Evolutionary conservation across 2,113 vertebrate genomes (phyloP).

Genomic region (Leptosomus discolor): DNA sequence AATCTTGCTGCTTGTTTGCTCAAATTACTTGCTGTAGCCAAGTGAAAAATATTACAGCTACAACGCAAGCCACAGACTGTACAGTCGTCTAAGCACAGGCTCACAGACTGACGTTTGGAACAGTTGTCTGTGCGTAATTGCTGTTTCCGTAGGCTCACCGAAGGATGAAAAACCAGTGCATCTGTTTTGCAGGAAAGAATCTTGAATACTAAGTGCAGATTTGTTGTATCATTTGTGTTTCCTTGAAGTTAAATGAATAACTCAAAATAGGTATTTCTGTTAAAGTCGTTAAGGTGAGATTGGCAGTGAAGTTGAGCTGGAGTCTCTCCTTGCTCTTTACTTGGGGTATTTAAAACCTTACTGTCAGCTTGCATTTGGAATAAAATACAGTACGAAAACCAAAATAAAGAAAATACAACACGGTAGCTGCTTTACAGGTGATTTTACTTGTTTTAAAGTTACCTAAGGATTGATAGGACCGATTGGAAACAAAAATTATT

Average conservation of each 20-base stretch:
- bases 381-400: too few relatives aligned
- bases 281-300: not conserved
- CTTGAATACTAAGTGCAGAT: not conserved
- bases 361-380: not conserved
- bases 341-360: not conserved
- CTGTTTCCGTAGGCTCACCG: not conserved
- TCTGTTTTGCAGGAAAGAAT: not conserved
- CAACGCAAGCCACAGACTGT: not conserved
- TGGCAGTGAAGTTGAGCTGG: not conserved
- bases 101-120: not conserved
- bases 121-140: not conserved
- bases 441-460: not conserved
- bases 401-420: too few relatives aligned
- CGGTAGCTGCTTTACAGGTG: not conserved
- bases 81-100: not conserved
- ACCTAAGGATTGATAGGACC: not conserved
- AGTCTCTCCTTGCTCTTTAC: not conserved
- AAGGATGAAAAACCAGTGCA: not conserved
- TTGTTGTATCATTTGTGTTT: not conserved
- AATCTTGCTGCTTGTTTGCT: not conserved
- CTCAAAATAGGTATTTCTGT: not conserved
- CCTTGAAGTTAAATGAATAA: not conserved
- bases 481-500: not conserved
- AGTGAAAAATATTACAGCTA: not conserved
- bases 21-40: not conserved